These are phyloP conservation scores for Sardinella longiceps DNA, from an alignment of 2,797 vertebrate species.

Conservation along the genomic window DNA sequence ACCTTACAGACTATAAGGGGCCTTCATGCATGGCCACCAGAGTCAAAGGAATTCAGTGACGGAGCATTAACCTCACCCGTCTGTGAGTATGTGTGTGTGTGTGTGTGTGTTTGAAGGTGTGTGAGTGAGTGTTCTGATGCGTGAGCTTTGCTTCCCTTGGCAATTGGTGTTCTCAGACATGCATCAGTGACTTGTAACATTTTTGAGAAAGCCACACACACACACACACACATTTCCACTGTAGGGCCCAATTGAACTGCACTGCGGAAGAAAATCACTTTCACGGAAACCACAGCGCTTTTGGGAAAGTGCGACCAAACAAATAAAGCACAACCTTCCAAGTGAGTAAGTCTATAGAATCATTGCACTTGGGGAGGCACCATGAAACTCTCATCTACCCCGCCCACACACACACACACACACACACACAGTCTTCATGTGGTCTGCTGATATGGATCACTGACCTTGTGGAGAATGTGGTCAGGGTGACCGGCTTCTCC, in stretches of 20 bases:
- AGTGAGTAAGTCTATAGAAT: neutral
- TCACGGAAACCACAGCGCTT: slow-evolving; percentile 1
- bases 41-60: neutral
- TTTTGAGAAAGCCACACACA: neutral
- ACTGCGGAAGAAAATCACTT: slow-evolving; percentile 19
- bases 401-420: neutral
- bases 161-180: slow-evolving; percentile 14
- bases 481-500: neutral
- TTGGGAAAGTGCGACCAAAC: slow-evolving; percentile 3
- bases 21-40: neutral
- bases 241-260: neutral
- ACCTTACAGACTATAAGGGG: neutral
- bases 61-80: neutral
- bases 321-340: neutral
- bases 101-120: neutral
- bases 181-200: slow-evolving; percentile 12
- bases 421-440: slow-evolving; percentile 5
- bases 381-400: neutral
- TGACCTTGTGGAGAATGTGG: slow-evolving; percentile 22
- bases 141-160: slow-evolving; percentile 1
- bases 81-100: neutral
- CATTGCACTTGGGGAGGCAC: neutral
- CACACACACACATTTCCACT: neutral
- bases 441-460: slow-evolving; percentile 16
- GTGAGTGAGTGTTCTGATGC: neutral